Base-by-base conservation (phyloP, 2,113 vertebrate genomes). In the Dicerorhinus sumatrensis region DNA sequence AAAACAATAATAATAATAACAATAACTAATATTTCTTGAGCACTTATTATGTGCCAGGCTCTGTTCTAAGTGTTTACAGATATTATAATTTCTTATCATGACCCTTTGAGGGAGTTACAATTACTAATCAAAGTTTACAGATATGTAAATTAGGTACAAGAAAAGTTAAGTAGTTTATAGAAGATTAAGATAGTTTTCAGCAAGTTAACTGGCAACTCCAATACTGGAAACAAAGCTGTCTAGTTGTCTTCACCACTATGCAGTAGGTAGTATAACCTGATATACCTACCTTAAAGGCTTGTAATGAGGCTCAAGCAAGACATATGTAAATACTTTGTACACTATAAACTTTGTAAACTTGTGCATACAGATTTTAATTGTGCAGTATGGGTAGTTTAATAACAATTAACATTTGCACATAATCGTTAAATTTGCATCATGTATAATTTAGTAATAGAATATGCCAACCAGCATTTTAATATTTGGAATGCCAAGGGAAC, bases 381-480 rank as follows among this genome's bases (percentile, higher is more conserved):
- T 56, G 11, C 63, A 80, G 20, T 60, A 63, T 87, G 18, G 6
- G 36, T 46, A 94, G n/a, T 97, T 97, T 92, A 96, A 93, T 76
- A 96, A 92, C 56, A 94, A 88, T 97, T 93, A 94, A 77, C 21
- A 79, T 89, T 96, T 96, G 62, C 63, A 89, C 75, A 69, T 10
- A 91, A 94, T 93, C 96, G 39, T 79, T 96, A 94, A 96, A 89
- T 87, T 92, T 63, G 13, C 73, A 89, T 96, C 48, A 92, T 42
- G 20, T 95, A 36, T 84, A 97, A 89, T 96, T 96, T 93, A 96
- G 75, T 56, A 97, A 86, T 73, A 92, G n/a, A 86, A 20, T 80
- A 75, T 95, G 46, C 60, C 79, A 91, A 80, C 25, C 18, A 96
- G 33, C 27, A 93, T 86, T 97, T 91, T 91, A 91, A 89, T 97